phyloP scores from a whole-genome alignment of 2,113 vertebrate genomes.

The Percopsis transmontana region DNA sequence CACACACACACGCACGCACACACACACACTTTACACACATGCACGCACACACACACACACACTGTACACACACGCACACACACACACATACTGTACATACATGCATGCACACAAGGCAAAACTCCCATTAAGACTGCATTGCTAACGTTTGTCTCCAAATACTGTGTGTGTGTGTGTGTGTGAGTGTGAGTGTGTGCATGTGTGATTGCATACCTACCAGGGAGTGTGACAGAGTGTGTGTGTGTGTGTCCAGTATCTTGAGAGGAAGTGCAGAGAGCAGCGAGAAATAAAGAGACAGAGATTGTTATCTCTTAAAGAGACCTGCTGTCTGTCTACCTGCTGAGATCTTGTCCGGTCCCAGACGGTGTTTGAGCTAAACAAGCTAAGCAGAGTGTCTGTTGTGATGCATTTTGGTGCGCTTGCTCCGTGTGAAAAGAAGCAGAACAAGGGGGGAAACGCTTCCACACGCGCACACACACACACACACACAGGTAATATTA shows the following conservation, averaged over 20 bases:
- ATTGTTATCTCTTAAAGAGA: constrained; percentile 67
- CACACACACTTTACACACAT: not conserved
- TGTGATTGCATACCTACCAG: constrained; percentile 8
- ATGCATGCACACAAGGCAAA: too few species aligned
- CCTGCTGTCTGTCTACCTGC: constrained; percentile 15
- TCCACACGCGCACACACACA: not conserved
- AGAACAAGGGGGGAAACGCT: not conserved
- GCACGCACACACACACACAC: not conserved
- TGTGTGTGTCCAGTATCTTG: constrained; percentile 39
- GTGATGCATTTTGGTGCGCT: not conserved
- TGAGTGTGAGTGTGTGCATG: constrained; percentile 2
- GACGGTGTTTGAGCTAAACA: not conserved
- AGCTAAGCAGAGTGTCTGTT: too few species aligned
- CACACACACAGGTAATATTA: constrained; percentile 18
- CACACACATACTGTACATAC: constrained; percentile 10
- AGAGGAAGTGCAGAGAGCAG: constrained; percentile 59
- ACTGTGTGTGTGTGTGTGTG: not conserved
- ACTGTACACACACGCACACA: not conserved
- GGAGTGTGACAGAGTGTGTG: constrained; percentile 11
- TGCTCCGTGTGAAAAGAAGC: not conserved
- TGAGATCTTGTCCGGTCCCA: not conserved
- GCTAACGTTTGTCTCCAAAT: too few species aligned
- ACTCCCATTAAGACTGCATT: too few species aligned
- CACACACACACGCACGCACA: not conserved
- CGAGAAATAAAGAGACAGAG: constrained; percentile 64